Evolutionary conservation across 37 sponge, comb jelly and placozoan species (phyloP).

Genomic region (Chondrilla cf. caribensis): DNA sequence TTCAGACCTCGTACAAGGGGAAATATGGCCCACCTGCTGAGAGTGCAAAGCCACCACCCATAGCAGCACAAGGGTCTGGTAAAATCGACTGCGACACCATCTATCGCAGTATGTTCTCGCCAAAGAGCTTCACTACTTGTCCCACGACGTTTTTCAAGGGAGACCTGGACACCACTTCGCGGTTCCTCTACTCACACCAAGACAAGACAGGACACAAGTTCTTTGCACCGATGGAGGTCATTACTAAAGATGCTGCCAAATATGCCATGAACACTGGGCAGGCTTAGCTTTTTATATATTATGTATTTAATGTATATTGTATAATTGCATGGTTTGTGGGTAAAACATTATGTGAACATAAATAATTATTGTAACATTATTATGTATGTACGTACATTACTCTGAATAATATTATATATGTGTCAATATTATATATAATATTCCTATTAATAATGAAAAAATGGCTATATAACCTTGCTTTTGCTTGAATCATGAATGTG

Average conservation of each 20-base stretch:
- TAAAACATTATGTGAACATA: too few relatives aligned
- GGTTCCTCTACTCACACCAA: conserved; percentile 39
- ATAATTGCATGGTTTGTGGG: too few relatives aligned
- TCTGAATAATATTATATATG: background rate
- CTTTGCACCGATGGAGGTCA: conserved; percentile 7
- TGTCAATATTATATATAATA: background rate
- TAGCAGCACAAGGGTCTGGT: background rate
- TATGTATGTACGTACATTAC: background rate
- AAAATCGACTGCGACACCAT: conserved; percentile 35
- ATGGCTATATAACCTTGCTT: too few relatives aligned
- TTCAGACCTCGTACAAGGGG: conserved; percentile 45
- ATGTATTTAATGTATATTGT: too few relatives aligned
- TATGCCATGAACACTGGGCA: conserved; percentile 8
- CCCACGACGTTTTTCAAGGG: conserved; percentile 21
- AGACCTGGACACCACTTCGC: conserved; percentile 2
- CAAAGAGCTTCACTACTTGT: conserved; percentile 26
- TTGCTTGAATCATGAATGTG: too few relatives aligned
- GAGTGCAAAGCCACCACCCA: conserved; percentile 32
- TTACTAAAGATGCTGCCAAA: background rate
- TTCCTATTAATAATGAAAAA: too few relatives aligned
- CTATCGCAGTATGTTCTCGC: conserved; percentile 45
- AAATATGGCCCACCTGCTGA: conserved; percentile 34
- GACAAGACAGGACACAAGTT: conserved; percentile 59
- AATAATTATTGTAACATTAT: background rate
- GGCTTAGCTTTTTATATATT: background rate